A percentile compares a stretch with the other conserved stretches of the same genome.
Evolutionary conservation across 2,888 invertebrate species (phyloP).

Genomic region (Philonicus albiceps): DNA sequence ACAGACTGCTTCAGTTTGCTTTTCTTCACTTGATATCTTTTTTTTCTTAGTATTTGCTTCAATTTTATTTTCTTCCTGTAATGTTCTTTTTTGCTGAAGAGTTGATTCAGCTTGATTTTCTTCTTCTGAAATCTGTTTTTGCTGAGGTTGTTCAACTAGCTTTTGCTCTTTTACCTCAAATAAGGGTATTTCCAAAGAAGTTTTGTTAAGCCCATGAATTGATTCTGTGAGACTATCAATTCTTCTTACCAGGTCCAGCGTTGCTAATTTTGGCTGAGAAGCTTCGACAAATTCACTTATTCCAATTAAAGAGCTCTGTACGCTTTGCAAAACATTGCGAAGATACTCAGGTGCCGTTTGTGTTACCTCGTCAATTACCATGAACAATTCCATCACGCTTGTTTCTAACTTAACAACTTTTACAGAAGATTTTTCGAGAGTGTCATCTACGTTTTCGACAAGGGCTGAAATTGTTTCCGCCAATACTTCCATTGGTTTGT

Average conservation of each 20-base stretch:
- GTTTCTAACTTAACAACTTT: constrained; percentile 45
- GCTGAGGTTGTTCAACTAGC: background rate
- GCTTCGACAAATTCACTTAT: constrained; percentile 8
- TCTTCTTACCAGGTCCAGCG: background rate
- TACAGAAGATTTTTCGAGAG: constrained; percentile 34
- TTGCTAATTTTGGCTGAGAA: background rate
- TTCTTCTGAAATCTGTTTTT: background rate
- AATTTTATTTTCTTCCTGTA: background rate
- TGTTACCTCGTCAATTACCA: constrained; percentile 46
- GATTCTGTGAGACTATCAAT: background rate
- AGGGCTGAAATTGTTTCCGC: background rate
- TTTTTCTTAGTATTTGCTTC: background rate
- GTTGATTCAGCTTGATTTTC: background rate
- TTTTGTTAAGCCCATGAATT: background rate
- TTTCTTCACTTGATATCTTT: background rate
- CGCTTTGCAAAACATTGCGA: background rate
- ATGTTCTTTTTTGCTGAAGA: background rate
- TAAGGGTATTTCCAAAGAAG: background rate
- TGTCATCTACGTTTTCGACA: background rate
- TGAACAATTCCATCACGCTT: constrained; percentile 48
- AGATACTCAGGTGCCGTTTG: background rate
- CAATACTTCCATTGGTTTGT: background rate
- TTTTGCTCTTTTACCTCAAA: background rate
- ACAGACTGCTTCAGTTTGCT: background rate
- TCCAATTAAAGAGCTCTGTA: background rate